Percentiles rank a stretch among this genome's conserved stretches.
Evolutionary conservation across 2,113 vertebrate species (phyloP).

Genomic region (Rana temporaria): DNA sequence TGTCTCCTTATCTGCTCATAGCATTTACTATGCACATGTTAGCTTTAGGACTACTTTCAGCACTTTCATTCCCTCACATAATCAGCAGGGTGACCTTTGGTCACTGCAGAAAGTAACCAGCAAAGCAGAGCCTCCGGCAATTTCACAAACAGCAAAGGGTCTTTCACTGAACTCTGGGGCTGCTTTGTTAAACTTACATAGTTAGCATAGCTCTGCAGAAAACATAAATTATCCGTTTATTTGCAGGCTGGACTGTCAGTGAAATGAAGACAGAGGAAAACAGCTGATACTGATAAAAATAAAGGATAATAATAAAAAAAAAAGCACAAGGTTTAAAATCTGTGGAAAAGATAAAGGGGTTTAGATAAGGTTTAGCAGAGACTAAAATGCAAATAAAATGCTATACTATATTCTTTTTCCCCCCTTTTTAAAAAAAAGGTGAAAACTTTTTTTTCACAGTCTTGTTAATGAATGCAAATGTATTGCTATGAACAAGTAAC

Average conservation of each 20-base stretch:
- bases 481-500: no score
- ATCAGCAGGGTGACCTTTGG: slow-evolving; percentile 45
- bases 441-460: no score
- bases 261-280: slow-evolving; percentile 3
- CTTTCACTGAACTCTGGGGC: slow-evolving; percentile 41
- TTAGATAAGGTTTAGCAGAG: no score
- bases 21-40: slow-evolving; percentile 13
- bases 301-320: background rate
- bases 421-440: no score
- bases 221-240: slow-evolving; percentile 33
- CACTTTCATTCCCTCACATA: slow-evolving; percentile 38
- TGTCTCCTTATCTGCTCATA: background rate
- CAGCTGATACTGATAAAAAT: background rate
- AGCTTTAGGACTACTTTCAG: slow-evolving; percentile 13
- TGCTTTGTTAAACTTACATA: slow-evolving; percentile 52
- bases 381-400: no score
- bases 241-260: slow-evolving; percentile 8
- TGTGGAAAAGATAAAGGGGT: no score
- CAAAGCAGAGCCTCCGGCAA: slow-evolving; percentile 42
- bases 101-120: slow-evolving; percentile 42
- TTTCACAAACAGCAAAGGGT: slow-evolving; percentile 43
- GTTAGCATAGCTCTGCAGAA: slow-evolving; percentile 41
- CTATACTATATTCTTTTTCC: no score
- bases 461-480: no score
- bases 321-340: no score